A percentile compares a stretch with the other conserved stretches of the same genome.
phyloP scores from a whole-genome alignment of 1,140 invertebrate genomes.

The Pseudomyrmex flavicornis region DNA sequence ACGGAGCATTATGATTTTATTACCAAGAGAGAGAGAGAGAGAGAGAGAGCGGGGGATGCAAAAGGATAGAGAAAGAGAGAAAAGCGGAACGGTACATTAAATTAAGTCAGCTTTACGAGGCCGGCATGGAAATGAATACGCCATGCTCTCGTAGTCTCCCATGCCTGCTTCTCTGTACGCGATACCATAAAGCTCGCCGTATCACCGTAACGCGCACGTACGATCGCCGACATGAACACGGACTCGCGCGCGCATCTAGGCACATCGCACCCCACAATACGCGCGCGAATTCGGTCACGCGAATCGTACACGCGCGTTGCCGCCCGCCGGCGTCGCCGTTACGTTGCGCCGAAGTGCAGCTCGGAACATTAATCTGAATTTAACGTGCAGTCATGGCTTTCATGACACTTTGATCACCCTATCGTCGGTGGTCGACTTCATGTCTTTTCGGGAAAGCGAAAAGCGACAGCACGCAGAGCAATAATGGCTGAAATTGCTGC shows the following conservation, averaged over 20 bases:
- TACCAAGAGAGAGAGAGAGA: constrained; percentile 58
- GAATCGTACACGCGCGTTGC: constrained; percentile 49
- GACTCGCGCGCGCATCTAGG: constrained; percentile 53
- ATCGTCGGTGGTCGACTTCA: constrained; percentile 2
- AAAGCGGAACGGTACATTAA: constrained; percentile 75
- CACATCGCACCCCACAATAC: constrained; percentile 57
- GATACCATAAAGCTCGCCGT: constrained; percentile 80
- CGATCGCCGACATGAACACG: constrained; percentile 65
- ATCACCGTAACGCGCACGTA: constrained; percentile 78
- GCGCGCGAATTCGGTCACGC: constrained; percentile 44
- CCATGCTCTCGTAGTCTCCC: constrained; percentile 59
- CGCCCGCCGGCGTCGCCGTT: constrained; percentile 1
- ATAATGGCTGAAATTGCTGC: not conserved
- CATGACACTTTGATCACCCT: constrained; percentile 48
- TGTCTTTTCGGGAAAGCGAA: not conserved
- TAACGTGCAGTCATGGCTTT: constrained; percentile 60
- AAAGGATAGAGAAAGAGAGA: not conserved
- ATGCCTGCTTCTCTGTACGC: constrained; percentile 75
- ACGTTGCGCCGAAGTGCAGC: constrained; percentile 39
- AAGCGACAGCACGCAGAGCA: no score
- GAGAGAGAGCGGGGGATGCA: not conserved
- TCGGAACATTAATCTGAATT: constrained; percentile 67
- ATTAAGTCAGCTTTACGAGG: constrained; percentile 82
- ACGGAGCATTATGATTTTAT: constrained; percentile 76
- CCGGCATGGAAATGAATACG: constrained; percentile 79